Base-by-base conservation (phyloP, 1,140 invertebrate genomes). In the Vollenhovia emeryi region DNA sequence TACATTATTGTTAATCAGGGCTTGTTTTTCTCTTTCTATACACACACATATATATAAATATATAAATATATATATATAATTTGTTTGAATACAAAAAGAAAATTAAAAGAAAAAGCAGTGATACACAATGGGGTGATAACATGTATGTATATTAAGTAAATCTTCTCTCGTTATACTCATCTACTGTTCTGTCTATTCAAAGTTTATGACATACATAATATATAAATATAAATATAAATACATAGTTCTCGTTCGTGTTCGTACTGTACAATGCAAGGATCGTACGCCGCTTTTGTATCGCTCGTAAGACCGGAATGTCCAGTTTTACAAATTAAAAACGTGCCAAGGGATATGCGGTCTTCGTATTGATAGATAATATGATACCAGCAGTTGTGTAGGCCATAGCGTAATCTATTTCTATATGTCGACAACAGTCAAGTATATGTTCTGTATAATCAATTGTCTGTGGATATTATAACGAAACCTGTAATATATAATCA, bases 111-210 rank as follows among this genome's bases (percentile, higher is more conserved):
- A 64, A 86, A 79, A 8, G 18, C 30, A 86, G 45, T 86, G 71
- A 89, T 89, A 74, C 50, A 50, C 50, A 57, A 83, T 0, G 62
- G 36, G 57, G 71, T 84, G 88, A 89, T 82, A 82, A 33, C 60
- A 84, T 11, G 11, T 75, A 45, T n/a, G 18, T 50, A 24, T 79
- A 84, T 60, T 68, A 66, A 24, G 24, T 60, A 85, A 83, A 88
- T 59, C 73, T 86, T 82, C 24, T 73, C 85, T 71, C 74, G 76
- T 90, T 90, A 85, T 55, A 73, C 30, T 83, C 85, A 86, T 66
- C 83, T 84, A 80, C 40, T 64, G 79, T 90, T 91, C 55, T 89
- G 57, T 90, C 76, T 90, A 91, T 91, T 85, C 66, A 90, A 91
- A 89, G 78, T 91, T 91, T 91, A 91, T 85, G 45, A 69, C 50